phyloP scores from a whole-genome alignment of 1,140 invertebrate species.

The Hormaphis cornu region DNA sequence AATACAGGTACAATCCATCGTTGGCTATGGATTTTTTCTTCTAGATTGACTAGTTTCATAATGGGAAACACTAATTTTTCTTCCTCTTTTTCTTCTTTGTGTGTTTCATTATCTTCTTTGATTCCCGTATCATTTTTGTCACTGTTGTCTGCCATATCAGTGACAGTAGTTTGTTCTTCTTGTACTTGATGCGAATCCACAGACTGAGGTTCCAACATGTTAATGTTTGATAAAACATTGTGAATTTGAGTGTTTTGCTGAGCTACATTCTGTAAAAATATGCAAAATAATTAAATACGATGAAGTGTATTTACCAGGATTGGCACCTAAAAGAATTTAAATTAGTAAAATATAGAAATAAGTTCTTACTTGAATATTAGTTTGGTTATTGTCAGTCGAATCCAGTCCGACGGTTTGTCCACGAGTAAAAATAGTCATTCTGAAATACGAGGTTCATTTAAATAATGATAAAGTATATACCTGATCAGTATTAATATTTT shows the following conservation, averaged over 20 bases:
- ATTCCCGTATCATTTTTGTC: neutral
- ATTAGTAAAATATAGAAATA: neutral
- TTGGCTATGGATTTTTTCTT: slow-evolving; percentile 89
- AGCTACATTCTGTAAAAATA: slow-evolving; percentile 31
- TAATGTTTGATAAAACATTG: slow-evolving; percentile 18
- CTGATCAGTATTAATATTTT: too few relatives aligned
- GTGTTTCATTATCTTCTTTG: slow-evolving; percentile 3
- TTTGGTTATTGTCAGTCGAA: slow-evolving; percentile 33
- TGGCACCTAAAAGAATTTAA: neutral
- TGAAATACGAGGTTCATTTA: neutral
- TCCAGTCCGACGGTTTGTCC: slow-evolving; percentile 33
- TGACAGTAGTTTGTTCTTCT: neutral
- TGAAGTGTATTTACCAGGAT: too few relatives aligned
- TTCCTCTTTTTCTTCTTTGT: slow-evolving; percentile 17
- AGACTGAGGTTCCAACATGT: neutral
- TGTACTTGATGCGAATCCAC: neutral
- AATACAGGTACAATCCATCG: slow-evolving; percentile 95
- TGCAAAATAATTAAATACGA: neutral
- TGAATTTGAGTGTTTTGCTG: slow-evolving; percentile 18
- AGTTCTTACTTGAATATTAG: slow-evolving; percentile 7
- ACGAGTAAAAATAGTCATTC: slow-evolving; percentile 32
- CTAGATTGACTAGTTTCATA: slow-evolving; percentile 72
- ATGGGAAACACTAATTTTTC: slow-evolving; percentile 60
- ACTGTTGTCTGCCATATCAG: neutral
- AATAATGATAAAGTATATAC: too few relatives aligned